Evolutionary conservation across 2,113 vertebrate species (phyloP).

Genomic region (Scolopax mira): DNA sequence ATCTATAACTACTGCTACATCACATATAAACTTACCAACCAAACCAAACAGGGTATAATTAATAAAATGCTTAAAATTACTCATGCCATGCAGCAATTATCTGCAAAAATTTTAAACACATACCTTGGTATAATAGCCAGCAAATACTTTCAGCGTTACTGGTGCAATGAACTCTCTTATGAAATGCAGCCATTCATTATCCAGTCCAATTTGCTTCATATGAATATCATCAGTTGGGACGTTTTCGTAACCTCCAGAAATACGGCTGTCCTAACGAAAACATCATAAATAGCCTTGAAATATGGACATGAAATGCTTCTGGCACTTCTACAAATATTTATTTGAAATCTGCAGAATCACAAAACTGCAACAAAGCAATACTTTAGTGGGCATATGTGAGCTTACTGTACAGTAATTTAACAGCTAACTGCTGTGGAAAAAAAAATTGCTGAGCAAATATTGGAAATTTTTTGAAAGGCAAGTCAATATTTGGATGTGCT

Average conservation of each 20-base stretch:
- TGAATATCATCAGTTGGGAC: conserved; percentile 98
- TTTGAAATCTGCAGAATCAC: not conserved
- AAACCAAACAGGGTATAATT: not conserved
- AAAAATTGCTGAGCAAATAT: not conserved
- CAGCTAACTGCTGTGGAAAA: not conserved
- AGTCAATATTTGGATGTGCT: not conserved
- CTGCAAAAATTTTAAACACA: not conserved
- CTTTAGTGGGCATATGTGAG: not conserved
- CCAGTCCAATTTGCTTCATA: conserved; percentile 91
- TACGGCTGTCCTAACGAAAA: conserved; percentile 86
- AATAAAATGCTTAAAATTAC: not conserved
- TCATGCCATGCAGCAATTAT: not conserved
- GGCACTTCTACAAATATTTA: not conserved
- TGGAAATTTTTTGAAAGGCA: not conserved
- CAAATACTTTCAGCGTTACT: conserved; percentile 93
- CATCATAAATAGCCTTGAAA: not conserved
- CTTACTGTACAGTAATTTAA: not conserved
- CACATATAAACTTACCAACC: not conserved
- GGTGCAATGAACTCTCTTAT: conserved; percentile 97
- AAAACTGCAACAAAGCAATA: not conserved
- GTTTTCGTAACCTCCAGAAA: conserved; percentile 95
- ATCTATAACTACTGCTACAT: not conserved
- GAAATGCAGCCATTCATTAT: conserved; percentile 96
- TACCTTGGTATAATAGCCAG: conserved; percentile 98
- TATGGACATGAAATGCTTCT: not conserved